Conservation (phyloP, 2,113 vertebrate genomes). For the Benitochromis conjunctus region DNA sequence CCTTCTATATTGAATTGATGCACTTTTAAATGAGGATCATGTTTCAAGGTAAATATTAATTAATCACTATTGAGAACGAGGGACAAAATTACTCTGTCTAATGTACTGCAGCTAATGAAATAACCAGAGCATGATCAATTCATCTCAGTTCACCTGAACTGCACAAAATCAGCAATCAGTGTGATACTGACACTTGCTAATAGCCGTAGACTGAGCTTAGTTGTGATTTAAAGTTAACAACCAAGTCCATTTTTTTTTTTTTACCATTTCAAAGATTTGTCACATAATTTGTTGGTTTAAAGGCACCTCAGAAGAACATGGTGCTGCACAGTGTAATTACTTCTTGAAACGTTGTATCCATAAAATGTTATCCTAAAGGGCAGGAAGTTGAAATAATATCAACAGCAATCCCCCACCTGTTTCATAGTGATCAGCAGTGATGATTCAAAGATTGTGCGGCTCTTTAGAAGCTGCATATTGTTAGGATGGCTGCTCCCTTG, state of each 20-base stretch:
- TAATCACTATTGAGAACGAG: conserved; percentile 23
- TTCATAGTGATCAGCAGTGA: neutral
- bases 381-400: neutral
- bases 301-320: neutral
- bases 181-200: neutral
- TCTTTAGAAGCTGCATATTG: neutral
- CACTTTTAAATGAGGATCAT: neutral
- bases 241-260: neutral
- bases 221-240: conserved; percentile 31
- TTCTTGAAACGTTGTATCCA: neutral
- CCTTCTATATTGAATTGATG: neutral
- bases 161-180: neutral
- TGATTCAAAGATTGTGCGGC: neutral
- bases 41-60: neutral
- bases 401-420: neutral
- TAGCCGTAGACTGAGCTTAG: neutral
- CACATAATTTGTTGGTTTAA: neutral
- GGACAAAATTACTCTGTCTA: neutral
- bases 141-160: neutral
- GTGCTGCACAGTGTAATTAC: neutral
- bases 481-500: neutral
- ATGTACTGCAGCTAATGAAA: conserved; percentile 44
- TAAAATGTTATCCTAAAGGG: neutral
- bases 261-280: neutral
- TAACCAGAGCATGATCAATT: conserved; percentile 4